Conservation (phyloP, 2,113 vertebrate genomes). For the Amphiprion percula region DNA sequence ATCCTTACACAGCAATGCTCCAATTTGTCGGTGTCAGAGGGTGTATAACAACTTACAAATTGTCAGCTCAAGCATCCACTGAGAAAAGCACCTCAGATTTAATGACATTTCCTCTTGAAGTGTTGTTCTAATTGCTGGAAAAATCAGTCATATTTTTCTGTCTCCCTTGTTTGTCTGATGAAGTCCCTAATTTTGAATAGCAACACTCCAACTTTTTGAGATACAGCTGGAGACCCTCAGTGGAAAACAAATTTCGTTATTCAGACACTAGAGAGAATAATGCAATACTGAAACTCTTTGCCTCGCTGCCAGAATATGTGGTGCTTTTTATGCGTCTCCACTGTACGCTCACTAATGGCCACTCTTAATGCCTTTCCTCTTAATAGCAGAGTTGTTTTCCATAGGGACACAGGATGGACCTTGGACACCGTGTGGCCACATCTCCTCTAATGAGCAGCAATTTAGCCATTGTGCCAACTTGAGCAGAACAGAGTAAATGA, state of each 20-base stretch:
- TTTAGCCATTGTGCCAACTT: slow-evolving; percentile 38
- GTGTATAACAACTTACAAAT: neutral
- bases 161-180: neutral
- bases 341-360: slow-evolving; percentile 50
- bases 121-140: slow-evolving; percentile 11
- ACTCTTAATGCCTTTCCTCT: slow-evolving; percentile 36
- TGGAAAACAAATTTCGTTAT: slow-evolving; percentile 44
- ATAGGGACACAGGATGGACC: slow-evolving; percentile 40
- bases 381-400: slow-evolving; percentile 47
- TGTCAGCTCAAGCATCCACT: neutral
- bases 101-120: slow-evolving; percentile 2
- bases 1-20: neutral
- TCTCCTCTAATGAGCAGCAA: slow-evolving; percentile 62
- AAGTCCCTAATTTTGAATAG: slow-evolving; percentile 23
- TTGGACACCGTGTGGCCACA: slow-evolving; percentile 27
- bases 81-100: slow-evolving; percentile 3
- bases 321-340: slow-evolving; percentile 52
- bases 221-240: slow-evolving; percentile 6
- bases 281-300: slow-evolving; percentile 15
- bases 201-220: slow-evolving; percentile 5
- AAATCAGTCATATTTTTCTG: neutral
- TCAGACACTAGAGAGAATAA: slow-evolving; percentile 46
- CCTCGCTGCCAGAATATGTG: slow-evolving; percentile 21
- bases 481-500: slow-evolving; percentile 48
- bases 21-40: neutral